These are phyloP conservation scores for Apantesis nais DNA, from an alignment of 2,888 invertebrate genomes.

Conservation along the genomic window DNA sequence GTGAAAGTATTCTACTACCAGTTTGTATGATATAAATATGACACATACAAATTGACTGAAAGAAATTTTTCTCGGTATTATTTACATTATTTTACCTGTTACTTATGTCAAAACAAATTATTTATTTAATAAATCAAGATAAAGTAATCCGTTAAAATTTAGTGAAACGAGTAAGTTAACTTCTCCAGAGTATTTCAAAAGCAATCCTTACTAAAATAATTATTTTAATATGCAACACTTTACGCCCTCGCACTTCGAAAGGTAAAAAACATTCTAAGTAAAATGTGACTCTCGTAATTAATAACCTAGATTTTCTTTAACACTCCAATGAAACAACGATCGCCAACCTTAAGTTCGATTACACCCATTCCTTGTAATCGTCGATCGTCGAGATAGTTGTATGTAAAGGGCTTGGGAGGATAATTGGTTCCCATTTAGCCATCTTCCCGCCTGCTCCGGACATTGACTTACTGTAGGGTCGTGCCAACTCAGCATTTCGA, in stretches of 20 bases:
- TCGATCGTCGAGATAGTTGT: conserved; percentile 41
- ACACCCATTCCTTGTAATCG: conserved; percentile 35
- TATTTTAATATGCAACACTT: conserved; percentile 6
- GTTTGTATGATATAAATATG: background rate
- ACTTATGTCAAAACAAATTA: background rate
- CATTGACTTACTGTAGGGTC: conserved; percentile 56
- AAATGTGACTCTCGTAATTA: conserved; percentile 43
- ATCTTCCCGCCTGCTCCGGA: conserved; percentile 49
- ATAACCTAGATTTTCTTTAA: conserved; percentile 37
- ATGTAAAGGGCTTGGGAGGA: conserved; percentile 43
- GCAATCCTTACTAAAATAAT: background rate
- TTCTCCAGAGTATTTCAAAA: conserved; percentile 4
- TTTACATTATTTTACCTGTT: too few relatives aligned
- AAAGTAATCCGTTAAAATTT: background rate
- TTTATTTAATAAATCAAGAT: background rate
- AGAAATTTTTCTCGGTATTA: background rate
- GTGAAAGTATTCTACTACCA: background rate
- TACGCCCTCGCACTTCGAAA: conserved; percentile 12
- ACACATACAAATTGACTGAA: background rate
- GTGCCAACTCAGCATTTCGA: conserved; percentile 41
- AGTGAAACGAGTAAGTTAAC: background rate
- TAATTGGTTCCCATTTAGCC: conserved; percentile 57
- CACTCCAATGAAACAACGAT: conserved; percentile 33
- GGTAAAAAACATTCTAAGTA: conserved; percentile 19
- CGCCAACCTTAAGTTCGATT: conserved; percentile 39